phyloP scores from a whole-genome alignment of 92 coral and sea anemone species.

The Isaurus tuberculatus region DNA sequence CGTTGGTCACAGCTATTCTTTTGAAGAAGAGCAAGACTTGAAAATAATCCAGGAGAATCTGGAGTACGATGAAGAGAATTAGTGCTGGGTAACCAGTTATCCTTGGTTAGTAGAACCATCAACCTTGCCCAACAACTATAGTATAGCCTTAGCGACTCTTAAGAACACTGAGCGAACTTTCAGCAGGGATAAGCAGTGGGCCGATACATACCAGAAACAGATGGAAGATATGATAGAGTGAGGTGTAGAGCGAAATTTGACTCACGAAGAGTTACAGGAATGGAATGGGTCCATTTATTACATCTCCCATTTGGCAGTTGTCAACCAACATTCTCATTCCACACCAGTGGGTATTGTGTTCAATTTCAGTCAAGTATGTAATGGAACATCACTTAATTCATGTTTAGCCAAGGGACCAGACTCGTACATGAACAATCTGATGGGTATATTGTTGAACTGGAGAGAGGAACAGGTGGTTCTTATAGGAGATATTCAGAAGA shows the following conservation, averaged over 20 bases:
- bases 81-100: conserved; percentile 76
- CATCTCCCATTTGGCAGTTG: conserved; percentile 75
- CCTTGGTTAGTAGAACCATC: conserved; percentile 71
- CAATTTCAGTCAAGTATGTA: conserved; percentile 64
- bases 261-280: conserved; percentile 51
- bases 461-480: conserved; percentile 54
- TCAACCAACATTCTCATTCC: conserved; percentile 61
- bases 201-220: conserved; percentile 54
- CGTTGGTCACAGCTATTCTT: conserved; percentile 35
- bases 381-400: conserved; percentile 57
- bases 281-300: conserved; percentile 68
- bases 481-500: conserved; percentile 52
- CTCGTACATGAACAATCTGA: conserved; percentile 45
- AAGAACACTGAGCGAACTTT: conserved; percentile 70
- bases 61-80: conserved; percentile 60
- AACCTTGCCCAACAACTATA: conserved; percentile 70
- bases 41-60: conserved; percentile 70
- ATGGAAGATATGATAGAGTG: conserved; percentile 55
- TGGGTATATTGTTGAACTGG: conserved; percentile 57
- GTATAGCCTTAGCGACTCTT: conserved; percentile 61
- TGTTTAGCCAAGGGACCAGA: conserved; percentile 74
- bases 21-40: conserved; percentile 74
- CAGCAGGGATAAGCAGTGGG: conserved; percentile 63
- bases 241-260: conserved; percentile 62
- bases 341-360: conserved; percentile 73